Evolutionary conservation across 2,113 vertebrate species (phyloP).

Genomic region (Thymallus thymallus): DNA sequence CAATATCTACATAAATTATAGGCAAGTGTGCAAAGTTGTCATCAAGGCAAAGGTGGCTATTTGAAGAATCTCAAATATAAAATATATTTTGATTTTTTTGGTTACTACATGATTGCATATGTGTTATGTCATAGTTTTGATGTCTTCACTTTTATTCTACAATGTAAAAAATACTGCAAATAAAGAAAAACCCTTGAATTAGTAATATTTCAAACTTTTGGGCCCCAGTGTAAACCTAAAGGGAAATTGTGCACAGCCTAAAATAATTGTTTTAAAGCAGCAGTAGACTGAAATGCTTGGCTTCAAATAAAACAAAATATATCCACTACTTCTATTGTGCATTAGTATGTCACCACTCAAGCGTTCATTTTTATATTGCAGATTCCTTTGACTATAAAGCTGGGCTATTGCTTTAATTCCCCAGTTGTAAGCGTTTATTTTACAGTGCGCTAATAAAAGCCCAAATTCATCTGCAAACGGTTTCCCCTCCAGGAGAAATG

Average conservation of each 20-base stretch:
- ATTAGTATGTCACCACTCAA: constrained; percentile 65
- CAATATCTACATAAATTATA: no score
- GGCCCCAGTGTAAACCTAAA: no score
- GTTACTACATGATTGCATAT: no score
- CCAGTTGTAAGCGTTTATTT: constrained; percentile 58
- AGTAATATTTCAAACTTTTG: no score
- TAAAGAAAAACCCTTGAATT: no score
- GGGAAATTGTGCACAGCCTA: neutral
- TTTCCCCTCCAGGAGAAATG: constrained; percentile 70
- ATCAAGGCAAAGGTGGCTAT: no score
- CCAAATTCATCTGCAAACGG: constrained; percentile 64
- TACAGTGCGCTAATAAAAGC: constrained; percentile 72
- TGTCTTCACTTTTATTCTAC: no score
- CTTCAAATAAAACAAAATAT: constrained; percentile 39
- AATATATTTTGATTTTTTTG: no score
- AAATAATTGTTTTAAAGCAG: neutral
- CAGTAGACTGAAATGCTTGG: constrained; percentile 1
- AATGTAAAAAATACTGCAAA: no score
- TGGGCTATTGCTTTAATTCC: constrained; percentile 60
- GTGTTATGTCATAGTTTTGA: no score
- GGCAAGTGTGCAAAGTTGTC: no score
- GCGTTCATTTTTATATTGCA: constrained; percentile 66
- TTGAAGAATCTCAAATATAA: no score
- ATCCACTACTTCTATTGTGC: constrained; percentile 24
- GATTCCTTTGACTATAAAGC: constrained; percentile 63